Base-by-base conservation (phyloP, 2,113 vertebrate genomes). In the Lepus americanus region DNA sequence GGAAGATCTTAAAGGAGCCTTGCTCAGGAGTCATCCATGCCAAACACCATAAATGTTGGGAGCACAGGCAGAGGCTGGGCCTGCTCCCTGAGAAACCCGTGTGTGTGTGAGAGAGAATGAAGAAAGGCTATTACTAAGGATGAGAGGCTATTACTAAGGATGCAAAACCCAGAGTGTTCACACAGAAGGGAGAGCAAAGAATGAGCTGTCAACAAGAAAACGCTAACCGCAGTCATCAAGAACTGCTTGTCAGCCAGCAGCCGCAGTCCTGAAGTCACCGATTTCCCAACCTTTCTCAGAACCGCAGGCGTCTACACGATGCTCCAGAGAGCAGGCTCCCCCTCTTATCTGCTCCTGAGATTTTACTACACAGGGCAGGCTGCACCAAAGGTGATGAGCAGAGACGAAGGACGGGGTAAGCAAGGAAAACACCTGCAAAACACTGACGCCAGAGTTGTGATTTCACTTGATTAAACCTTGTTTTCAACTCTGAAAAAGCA, bases 241-340 rank as follows among this genome's bases (percentile, higher is more conserved):
- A 89, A 78, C 14, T 31, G 55, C 59, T 86, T 93, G 53, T 44
- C 44, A 44, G 44, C 44, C 44, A 44, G 44, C 44, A 44, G 44
- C 33, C 14, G 10, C 81, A 36, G 64, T 31, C 55, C 12, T 0
- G 13, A 72, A 82, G 44, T 73, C 84, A 83, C 22, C 55, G 61
- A 59, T 55, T 55, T 83, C 74, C 72, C 81, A 82, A 44, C 49
- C 16, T 39, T 79, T 63, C 70, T 97, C 64, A 72, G 73, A 90
- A 67, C 6, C 63, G 81, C 0, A 84, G 69, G 27, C 89, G 76
- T 78, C 74, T 20, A 25, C 22, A 17, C 67, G 85, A 59, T 25
- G 3, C 19, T 94, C 63, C 6, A 29, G 20, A 9, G 39, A 64
- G n/a, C 5, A 90, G 72, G 31, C 16, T 66, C 22, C 25, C 81